These are phyloP conservation scores for Notiomystis cincta DNA, from an alignment of 2,113 vertebrate genomes.

Conservation along the genomic window DNA sequence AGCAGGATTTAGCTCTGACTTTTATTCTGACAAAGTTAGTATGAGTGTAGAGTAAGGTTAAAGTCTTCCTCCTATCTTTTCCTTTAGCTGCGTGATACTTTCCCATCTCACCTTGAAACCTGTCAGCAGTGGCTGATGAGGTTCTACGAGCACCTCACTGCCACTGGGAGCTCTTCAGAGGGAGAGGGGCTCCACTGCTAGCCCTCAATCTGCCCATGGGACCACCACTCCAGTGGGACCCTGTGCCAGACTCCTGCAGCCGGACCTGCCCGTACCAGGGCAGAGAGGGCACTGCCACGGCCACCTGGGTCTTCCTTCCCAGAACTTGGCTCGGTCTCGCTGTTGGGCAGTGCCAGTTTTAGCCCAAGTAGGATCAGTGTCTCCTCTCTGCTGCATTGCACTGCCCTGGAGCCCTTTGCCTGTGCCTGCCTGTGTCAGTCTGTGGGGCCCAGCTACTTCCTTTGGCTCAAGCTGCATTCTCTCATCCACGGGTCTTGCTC, in stretches of 20 bases:
- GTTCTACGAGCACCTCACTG: background rate
- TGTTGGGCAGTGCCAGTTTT: background rate
- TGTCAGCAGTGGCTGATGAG: background rate
- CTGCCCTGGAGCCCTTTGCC: background rate
- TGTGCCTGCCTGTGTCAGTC: background rate
- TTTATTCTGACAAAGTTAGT: constrained; percentile 65
- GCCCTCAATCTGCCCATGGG: background rate
- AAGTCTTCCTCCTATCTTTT: constrained; percentile 49
- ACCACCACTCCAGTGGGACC: background rate
- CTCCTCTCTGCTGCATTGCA: background rate
- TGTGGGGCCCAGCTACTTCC: background rate
- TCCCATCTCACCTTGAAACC: constrained; percentile 44
- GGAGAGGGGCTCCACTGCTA: background rate
- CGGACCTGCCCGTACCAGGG: background rate
- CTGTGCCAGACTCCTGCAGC: background rate
- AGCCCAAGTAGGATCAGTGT: background rate
- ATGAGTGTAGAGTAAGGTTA: constrained; percentile 50
- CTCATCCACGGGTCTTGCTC: background rate
- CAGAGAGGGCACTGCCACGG: rapidly evolving
- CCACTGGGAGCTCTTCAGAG: background rate
- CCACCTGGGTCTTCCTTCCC: background rate
- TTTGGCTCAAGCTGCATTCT: background rate
- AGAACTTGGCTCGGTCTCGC: rapidly evolving
- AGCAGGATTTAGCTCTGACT: constrained; percentile 39
- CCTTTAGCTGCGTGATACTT: constrained; percentile 52